These are phyloP conservation scores for Hippopotamus amphibius DNA, from an alignment of 2,113 vertebrate genomes.

Conservation along the genomic window DNA sequence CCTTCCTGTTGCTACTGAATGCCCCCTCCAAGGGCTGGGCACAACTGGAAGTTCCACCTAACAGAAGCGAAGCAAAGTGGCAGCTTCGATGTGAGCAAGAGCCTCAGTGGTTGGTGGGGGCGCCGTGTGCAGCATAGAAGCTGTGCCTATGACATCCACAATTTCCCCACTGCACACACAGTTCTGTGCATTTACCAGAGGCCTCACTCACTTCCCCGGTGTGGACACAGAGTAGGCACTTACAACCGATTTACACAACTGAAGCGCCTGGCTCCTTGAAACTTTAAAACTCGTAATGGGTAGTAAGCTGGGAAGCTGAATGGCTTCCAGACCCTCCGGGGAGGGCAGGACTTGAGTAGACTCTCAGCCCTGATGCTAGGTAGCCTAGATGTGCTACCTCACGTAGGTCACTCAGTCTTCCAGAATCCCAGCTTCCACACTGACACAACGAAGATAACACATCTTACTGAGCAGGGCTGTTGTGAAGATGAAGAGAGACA, in stretches of 20 bases:
- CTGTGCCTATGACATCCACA: not conserved
- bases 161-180: not conserved
- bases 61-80: not conserved
- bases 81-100: not conserved
- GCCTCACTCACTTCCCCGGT: not conserved
- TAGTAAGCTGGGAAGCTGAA: not conserved
- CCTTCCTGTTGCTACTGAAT: too few relatives aligned
- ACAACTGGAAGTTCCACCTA: too few relatives aligned
- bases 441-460: not conserved
- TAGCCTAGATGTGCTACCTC: fast-evolving
- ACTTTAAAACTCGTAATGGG: too few relatives aligned
- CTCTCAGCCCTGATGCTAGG: not conserved
- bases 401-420: fast-evolving
- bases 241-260: too few relatives aligned
- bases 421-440: not conserved
- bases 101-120: too few relatives aligned
- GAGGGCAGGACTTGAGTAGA: not conserved
- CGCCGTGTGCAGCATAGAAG: fast-evolving
- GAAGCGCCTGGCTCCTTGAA: not conserved
- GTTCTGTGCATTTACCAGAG: not conserved
- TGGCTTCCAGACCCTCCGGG: not conserved
- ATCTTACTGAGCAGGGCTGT: not conserved
- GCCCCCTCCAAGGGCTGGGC: not conserved
- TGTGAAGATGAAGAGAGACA: not conserved
- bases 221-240: not conserved